These are phyloP conservation scores for Clinocottus analis DNA, from an alignment of 2,113 vertebrate genomes.

Conservation along the genomic window DNA sequence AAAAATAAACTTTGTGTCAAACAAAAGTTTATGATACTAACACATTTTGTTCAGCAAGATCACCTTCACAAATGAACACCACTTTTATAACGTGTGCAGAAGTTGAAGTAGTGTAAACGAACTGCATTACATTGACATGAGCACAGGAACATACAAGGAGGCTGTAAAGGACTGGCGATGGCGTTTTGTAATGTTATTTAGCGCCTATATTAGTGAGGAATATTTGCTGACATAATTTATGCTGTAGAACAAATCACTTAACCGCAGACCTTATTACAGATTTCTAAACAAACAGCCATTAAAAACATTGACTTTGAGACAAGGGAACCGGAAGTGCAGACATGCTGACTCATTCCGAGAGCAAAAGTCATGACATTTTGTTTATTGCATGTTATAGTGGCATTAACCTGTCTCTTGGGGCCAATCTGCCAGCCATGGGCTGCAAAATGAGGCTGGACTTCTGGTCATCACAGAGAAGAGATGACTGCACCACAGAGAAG, in stretches of 20 bases:
- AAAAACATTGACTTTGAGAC: background rate
- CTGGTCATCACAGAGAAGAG: constrained; percentile 84
- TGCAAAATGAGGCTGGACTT: constrained; percentile 74
- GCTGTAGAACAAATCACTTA: background rate
- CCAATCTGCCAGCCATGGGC: constrained; percentile 86
- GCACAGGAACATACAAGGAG: no score
- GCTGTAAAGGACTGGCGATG: no score
- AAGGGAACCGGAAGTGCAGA: no score
- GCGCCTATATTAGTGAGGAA: background rate
- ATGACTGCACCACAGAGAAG: constrained; percentile 84
- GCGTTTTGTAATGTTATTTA: background rate
- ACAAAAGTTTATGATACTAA: background rate
- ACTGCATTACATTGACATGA: background rate
- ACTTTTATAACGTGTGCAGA: no score
- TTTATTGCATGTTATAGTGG: background rate
- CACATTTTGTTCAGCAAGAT: background rate
- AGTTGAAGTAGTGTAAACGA: no score
- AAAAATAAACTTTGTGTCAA: background rate
- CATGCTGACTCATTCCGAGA: no score
- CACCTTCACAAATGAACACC: no score
- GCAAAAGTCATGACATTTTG: background rate
- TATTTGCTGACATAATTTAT: no score
- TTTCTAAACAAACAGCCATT: background rate
- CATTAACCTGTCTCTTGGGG: constrained; percentile 84
- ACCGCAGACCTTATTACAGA: background rate